Base-by-base conservation (phyloP, 2,113 vertebrate genomes). In the Phainopepla nitens region DNA sequence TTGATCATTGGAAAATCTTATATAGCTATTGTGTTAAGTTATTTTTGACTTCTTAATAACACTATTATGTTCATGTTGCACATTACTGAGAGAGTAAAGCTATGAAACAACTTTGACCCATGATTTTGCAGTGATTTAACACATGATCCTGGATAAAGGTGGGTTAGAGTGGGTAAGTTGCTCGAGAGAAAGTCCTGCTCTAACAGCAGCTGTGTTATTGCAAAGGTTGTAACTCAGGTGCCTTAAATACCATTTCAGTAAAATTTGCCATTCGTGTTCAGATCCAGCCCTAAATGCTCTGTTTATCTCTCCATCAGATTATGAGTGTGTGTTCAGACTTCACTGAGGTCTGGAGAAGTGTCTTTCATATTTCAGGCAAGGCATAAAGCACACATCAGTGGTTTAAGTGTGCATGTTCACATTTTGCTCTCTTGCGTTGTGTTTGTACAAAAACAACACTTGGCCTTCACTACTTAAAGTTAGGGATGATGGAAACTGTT, bases 21-120 rank as follows among this genome's bases (percentile, higher is more conserved):
- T 91, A 95, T 96, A 95, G 97, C 85, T 97, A 85, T 92, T 94
- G 94, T 98, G 96, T 98, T 98, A 98, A 98, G 96, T 97, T 98
- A 98, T 98, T 98, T 97, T 97, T 97, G 95, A 97, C 84, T 97
- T 97, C 94, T 96, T 95, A 97, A 97, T 97, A 97, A 98, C 97
- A 98, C 98, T 97, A 97, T 97, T 97, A 95, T 97, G 97, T 98
- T 98, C 96, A 92, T 98, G 96, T 97, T 98, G 98, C 98, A 98
- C 97, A 98, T 98, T 97, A 97, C 77, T 89, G 96, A 97, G 94
- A 97, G 90, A 98, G 98, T 98, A 98, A 98, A 98, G 95, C 93
- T 97, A 95, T 98, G 85, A 96, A 97, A 97, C 94, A 97, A 95
- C 86, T 95, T 93, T 82, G 94, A 94, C 44, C 89, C 85, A 93